Evolutionary conservation across 2,888 invertebrate species (phyloP), one percentile per base, ranked within the genome.

Genomic region (Euzophera pinguis): DNA sequence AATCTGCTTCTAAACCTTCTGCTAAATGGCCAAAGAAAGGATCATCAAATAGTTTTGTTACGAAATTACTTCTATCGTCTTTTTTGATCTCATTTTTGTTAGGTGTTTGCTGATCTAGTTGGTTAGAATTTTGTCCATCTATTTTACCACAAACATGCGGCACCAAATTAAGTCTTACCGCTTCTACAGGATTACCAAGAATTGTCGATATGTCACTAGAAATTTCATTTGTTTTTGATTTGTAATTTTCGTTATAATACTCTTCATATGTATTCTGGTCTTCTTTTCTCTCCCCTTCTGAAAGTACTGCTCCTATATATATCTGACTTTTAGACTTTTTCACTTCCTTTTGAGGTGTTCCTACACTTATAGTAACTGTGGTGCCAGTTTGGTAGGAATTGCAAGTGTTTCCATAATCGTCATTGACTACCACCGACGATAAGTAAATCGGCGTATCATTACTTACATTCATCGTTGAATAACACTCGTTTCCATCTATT

Each of bases 111-210:
- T 43, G 53, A 22, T 56, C 61, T 53, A 64, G 60, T 35, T 59
- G 61, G 32, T 55, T 57, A 29, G 51, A 56, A 38, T 55, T 57
- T 55, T 63, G 71, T 32, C 70, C 59, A 79, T 87, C 81, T 68
- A 71, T 84, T 77, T 93, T 93, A 27, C 95, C 95, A 79, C 95
- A 95, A 50, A 95, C 93, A 73, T 95, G 95, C 42, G 95, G 95
- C 67, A 95, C 93, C 59, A 95, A 85, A 78, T 95, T 95, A 63
- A 93, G 90, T 68, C 92, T 92, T 3, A 95, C 94, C 12, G 95
- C 95, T 90, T 95, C 94, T 7, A 95, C 95, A 0, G 95, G 95
- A 81, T 95, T 93, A 60, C 91, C 90, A 38, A 94, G 72, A 58
- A 94, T 91, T 59, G 91, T 90, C 48, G 91, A 81, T 42, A 94